Base-by-base conservation (phyloP, 2,797 vertebrate genomes). In the Sebastes matsubarae region DNA sequence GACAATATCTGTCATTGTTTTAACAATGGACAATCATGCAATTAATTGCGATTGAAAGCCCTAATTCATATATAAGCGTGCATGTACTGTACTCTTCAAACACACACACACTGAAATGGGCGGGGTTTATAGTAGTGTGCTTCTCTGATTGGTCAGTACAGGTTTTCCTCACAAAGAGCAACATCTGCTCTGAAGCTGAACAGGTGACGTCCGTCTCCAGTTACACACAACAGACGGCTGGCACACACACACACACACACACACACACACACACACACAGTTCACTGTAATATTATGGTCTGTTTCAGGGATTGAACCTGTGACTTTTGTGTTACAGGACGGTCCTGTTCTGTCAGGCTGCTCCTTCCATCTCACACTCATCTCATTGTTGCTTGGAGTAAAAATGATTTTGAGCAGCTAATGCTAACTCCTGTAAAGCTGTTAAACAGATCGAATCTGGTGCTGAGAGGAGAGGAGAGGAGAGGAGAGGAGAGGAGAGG, bases 141-240 rank as follows among this genome's bases (percentile, higher is more conserved):
- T 5, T 54, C 72, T 58, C 38, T 73, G 79, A 79, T 76, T 82
- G 72, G 69, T 64, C 72, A 8, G 16, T 2, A 30, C 0, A 18
- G 54, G 9, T 10, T 81, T 54, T 68, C 66, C 66, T 60, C 57
- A 54, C 67, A 70, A 36, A 75, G 67, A 72, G 7, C 36, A 80
- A 73, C 75, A 86, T 82, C 82, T 87, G 30, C 36, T 68, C 42
- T 2, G 29, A 42, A 16, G 60, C 65, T 27, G 36, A 80, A 82
- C 87, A 89, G 85, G 77, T 87, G 85, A 83, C 22, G 2, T 55
- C 10, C 74, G 75, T 72, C 85, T 95, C 82, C 64, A 18, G 86
- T 93, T 86, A 90, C 87, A 81, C 3, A 1, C 72, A 2, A 12
- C 80, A 83, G 52, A 74, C 65, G 27, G 68, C 52, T 2, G 14